Evolutionary conservation across 2,888 invertebrate species (phyloP), one percentile per base, ranked within the genome.

Genomic region (Scaptomyza cyrtandrae): DNA sequence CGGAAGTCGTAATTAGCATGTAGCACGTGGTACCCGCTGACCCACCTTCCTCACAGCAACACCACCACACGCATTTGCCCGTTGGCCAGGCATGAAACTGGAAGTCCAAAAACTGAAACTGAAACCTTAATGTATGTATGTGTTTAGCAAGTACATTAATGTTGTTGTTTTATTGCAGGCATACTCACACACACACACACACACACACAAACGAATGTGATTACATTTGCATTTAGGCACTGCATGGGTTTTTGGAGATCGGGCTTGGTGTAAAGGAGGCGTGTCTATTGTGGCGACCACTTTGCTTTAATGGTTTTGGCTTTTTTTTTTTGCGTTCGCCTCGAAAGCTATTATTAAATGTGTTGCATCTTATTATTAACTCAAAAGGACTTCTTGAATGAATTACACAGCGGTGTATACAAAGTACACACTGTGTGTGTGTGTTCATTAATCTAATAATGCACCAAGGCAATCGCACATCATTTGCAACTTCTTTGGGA

Each of bases 1-100:
- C 90, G 91, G 90, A 90, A 90, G 89, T 90, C 83, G 87, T 91
- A 90, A 90, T 90, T 90, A 90, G 74, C 77, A 81, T 90, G 84
- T 80, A 73, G 80, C 74, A 67, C 67, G 71, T 73, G 70, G 67
- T 50, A 14, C n/a, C 48, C 64, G 14, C 45, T 60, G 46, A 14
- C 61, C 75, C 24, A 2, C 37, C 37, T n/a, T 0, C n/a, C 39
- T 14, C 7, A n/a, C 37, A 3, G 35, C 13, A 35, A 1, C n/a
- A 37, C n/a, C 37, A 37, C n/a, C 45, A 37, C 39, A 27, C 27
- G 6, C 49, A 33, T 10, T 49, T 52, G 61, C 9, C 55, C 62
- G 39, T 60, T 65, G 71, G 43, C 55, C 69, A 60, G 72, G 76
- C 77, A 80, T 57, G 71, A 48, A 70, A 46, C 75, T 58, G 62